Evolutionary conservation across 2,888 invertebrate genomes (phyloP).

Genomic region (Nineta flava): DNA sequence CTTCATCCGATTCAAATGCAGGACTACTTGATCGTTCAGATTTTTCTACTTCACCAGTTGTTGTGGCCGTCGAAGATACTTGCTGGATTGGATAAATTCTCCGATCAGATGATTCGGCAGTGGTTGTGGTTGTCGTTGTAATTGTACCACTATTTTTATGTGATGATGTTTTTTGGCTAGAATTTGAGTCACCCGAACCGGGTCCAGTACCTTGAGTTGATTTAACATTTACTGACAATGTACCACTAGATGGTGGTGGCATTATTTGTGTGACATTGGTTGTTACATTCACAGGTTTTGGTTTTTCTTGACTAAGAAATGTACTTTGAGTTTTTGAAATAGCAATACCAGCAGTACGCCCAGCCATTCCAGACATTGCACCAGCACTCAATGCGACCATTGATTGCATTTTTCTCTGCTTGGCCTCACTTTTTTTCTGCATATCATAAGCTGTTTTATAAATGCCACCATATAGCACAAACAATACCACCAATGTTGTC

Average conservation of each 20-base stretch:
- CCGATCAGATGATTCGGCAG: constrained; percentile 17
- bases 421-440: constrained; percentile 93
- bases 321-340: constrained; percentile 60
- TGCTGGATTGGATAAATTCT: constrained; percentile 18
- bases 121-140: constrained; percentile 40
- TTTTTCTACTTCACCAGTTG: constrained; percentile 43
- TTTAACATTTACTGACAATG: constrained; percentile 18
- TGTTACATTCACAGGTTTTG: constrained; percentile 35
- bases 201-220: constrained; percentile 13
- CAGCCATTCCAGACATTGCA: constrained; percentile 82
- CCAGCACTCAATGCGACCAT: constrained; percentile 85
- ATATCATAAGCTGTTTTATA: constrained; percentile 95
- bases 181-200: constrained; percentile 38
- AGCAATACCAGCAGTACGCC: constrained; percentile 72
- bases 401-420: constrained; percentile 88
- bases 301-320: constrained; percentile 54
- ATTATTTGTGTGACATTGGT: constrained; percentile 18
- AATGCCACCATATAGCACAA: constrained; percentile 91
- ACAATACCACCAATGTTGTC: constrained; percentile 90
- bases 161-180: constrained; percentile 42
- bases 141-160: constrained; percentile 39
- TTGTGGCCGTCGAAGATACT: constrained; percentile 10
- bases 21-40: constrained; percentile 80
- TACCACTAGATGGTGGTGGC: constrained; percentile 15
- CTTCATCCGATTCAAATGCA: constrained; percentile 90